A percentile compares a stretch with the other conserved stretches of the same genome.
These are phyloP conservation scores for Drosophila pegasa DNA, from an alignment of 2,888 invertebrate species.

Conservation along the genomic window DNA sequence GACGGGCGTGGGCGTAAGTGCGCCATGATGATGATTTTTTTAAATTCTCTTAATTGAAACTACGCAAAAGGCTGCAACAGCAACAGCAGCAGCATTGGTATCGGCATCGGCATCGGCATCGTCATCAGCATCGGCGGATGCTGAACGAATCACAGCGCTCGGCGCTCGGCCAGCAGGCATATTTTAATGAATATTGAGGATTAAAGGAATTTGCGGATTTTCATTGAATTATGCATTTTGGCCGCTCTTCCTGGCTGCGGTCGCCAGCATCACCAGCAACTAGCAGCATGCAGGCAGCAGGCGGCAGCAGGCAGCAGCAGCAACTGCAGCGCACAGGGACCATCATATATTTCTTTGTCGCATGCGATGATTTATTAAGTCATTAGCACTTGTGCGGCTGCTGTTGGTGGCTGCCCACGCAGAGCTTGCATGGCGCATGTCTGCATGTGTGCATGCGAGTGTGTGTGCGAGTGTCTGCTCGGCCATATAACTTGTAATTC, in stretches of 20 bases:
- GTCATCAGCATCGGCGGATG: constrained; percentile 16
- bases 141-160: constrained; percentile 51
- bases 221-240: constrained; percentile 84
- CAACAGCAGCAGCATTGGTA: constrained; percentile 9
- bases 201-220: constrained; percentile 85
- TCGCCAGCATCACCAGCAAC: constrained; percentile 32
- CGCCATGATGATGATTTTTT: constrained; percentile 45
- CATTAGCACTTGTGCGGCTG: constrained; percentile 82
- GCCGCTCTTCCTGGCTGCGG: constrained; percentile 65
- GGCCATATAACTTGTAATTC: constrained; percentile 82
- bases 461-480: constrained; percentile 18
- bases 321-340: constrained; percentile 30
- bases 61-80: constrained; percentile 45
- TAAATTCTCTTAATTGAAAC: constrained; percentile 84
- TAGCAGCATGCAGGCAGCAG: constrained; percentile 15
- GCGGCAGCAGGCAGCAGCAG: constrained; percentile 21
- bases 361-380: constrained; percentile 84
- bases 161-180: constrained; percentile 59
- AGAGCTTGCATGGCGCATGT: constrained; percentile 44
- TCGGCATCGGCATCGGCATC: constrained; percentile 9
- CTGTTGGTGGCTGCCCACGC: constrained; percentile 63
- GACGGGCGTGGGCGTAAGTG: constrained; percentile 34
- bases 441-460: constrained; percentile 15
- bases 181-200: constrained; percentile 85
- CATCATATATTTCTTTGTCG: constrained; percentile 79